Percentiles rank a stretch among this genome's conserved stretches.
Conservation (phyloP, 1,140 invertebrate genomes). For the Macrosteles quadrilineatus region DNA sequence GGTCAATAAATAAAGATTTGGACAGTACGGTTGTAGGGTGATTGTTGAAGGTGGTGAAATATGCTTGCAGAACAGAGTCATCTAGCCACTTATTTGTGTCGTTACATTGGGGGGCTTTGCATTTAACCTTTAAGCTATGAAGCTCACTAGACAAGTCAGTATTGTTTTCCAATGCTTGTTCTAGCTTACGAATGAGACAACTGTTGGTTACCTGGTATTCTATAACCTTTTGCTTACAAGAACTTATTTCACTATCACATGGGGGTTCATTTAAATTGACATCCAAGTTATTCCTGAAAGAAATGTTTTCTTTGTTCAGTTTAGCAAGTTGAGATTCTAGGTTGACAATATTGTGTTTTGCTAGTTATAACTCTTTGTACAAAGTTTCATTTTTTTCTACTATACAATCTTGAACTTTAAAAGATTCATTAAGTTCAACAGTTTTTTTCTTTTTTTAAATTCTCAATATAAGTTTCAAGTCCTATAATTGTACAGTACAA, state of each 20-base stretch:
- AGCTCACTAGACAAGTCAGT: not conserved
- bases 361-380: not conserved
- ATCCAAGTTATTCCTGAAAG: not conserved
- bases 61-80: not conserved
- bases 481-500: conserved; percentile 6
- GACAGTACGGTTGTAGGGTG: not conserved
- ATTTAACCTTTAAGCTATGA: not conserved
- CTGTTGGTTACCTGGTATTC: not conserved
- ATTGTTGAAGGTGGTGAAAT: not conserved
- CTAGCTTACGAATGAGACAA: not conserved
- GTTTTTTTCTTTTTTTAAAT: not conserved
- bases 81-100: not conserved
- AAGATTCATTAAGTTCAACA: not conserved
- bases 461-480: not conserved
- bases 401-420: not conserved
- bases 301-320: not conserved
- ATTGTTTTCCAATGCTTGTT: not conserved
- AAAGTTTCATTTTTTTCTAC: not conserved
- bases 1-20: conserved; percentile 12
- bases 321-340: conserved; percentile 4
- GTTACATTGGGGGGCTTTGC: not conserved
- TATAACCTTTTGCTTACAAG: not conserved
- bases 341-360: not conserved
- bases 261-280: not conserved
- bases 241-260: not conserved